Conservation (phyloP, 2,113 vertebrate species). For the Ploceus nigricollis region DNA sequence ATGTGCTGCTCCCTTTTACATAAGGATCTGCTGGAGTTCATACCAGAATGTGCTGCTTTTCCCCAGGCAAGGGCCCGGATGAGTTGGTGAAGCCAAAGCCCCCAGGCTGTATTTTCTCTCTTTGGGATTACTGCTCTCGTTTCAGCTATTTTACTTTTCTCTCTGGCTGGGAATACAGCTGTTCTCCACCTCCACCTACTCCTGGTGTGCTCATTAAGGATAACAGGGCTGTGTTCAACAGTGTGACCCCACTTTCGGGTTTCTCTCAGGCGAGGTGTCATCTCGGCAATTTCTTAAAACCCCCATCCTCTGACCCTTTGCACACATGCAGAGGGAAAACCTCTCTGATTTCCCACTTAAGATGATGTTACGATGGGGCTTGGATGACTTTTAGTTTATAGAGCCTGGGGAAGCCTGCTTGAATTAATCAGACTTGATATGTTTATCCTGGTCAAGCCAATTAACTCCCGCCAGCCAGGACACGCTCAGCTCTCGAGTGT, state of each 20-base stretch:
- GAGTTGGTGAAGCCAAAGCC: not conserved
- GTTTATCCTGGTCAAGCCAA: conserved; percentile 44
- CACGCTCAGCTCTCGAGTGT: not conserved
- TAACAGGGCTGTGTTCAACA: not conserved
- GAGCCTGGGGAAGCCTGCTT: not conserved
- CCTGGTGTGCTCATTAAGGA: not conserved
- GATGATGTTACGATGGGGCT: fast-evolving
- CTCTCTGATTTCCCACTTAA: not conserved
- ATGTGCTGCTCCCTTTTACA: conserved; percentile 39
- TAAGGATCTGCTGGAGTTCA: conserved; percentile 50
- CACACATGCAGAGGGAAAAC: not conserved
- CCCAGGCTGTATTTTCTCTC: not conserved
- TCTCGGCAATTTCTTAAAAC: not conserved
- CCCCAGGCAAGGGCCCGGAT: not conserved
- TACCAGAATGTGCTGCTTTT: not conserved
- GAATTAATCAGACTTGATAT: conserved; percentile 41
- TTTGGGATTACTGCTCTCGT: not conserved
- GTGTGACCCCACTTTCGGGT: not conserved
- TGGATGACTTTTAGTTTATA: conserved; percentile 20
- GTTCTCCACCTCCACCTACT: not conserved
- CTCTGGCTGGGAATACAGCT: not conserved
- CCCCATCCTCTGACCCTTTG: fast-evolving
- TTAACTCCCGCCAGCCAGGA: not conserved
- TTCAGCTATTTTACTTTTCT: not conserved
- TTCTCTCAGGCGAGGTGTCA: not conserved